Conservation (phyloP, 2,888 invertebrate genomes). For the Agonopterix alstromeriana region DNA sequence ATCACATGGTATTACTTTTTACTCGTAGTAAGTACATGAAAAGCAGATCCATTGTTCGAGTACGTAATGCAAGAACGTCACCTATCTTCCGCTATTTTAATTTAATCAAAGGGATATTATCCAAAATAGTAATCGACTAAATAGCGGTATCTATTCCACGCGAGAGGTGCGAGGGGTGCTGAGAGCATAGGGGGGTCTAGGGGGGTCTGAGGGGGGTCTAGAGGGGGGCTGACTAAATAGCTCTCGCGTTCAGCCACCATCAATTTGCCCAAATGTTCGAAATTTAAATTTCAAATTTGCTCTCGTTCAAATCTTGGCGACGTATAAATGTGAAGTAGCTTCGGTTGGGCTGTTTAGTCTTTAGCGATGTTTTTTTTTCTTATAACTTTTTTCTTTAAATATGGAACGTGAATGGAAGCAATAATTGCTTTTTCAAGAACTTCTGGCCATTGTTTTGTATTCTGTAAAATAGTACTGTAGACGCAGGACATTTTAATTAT, state of each 20-base stretch:
- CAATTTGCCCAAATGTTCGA: slow-evolving; percentile 26
- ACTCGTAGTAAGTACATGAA: no score
- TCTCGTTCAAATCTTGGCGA: slow-evolving; percentile 23
- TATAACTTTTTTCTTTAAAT: background rate
- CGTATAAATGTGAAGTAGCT: slow-evolving; percentile 20
- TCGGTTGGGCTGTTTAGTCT: background rate
- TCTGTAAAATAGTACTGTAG: no score
- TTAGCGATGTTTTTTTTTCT: background rate
- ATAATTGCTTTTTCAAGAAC: no score
- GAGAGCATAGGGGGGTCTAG: background rate
- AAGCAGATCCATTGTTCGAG: no score
- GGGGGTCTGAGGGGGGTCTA: background rate
- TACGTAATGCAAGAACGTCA: no score
- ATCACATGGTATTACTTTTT: no score
- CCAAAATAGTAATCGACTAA: slow-evolving; percentile 19
- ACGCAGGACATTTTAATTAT: no score
- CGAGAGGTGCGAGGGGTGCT: background rate
- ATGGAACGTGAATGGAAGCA: no score
- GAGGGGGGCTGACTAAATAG: slow-evolving; percentile 6
- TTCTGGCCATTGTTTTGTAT: no score
- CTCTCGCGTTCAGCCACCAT: slow-evolving; percentile 15
- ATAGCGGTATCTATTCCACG: slow-evolving; percentile 21
- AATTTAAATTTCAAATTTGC: slow-evolving; percentile 40
- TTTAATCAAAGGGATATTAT: no score
- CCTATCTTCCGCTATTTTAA: no score